Percentiles rank a stretch among this genome's conserved stretches.
Conservation (phyloP, 2,888 invertebrate species). For the Scaptomyza cyrtandrae region DNA sequence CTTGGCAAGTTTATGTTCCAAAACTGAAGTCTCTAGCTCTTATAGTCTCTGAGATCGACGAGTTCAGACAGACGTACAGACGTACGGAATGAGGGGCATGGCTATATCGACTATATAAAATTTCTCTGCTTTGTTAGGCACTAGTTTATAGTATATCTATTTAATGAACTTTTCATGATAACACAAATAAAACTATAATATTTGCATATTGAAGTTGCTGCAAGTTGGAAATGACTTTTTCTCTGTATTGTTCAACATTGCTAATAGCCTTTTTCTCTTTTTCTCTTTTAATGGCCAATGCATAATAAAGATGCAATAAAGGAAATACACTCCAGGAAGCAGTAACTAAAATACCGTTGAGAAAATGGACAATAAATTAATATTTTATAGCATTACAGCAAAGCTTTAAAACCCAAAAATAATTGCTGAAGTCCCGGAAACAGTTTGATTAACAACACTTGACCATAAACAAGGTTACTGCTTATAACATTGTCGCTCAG, state of each 20-base stretch:
- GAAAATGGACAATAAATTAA: conserved; percentile 21
- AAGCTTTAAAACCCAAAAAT: not conserved
- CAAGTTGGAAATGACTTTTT: not conserved
- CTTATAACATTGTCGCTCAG: conserved; percentile 12
- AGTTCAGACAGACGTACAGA: too few relatives aligned
- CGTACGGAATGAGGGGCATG: too few relatives aligned
- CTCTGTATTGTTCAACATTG: not conserved
- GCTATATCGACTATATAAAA: too few relatives aligned
- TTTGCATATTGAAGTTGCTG: not conserved
- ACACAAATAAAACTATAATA: not conserved
- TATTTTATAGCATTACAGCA: not conserved
- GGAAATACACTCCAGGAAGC: conserved; percentile 17
- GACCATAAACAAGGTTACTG: conserved; percentile 25
- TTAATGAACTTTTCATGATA: not conserved
- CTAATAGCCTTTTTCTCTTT: not conserved
- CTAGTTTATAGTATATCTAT: too few relatives aligned
- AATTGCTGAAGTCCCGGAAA: conserved; percentile 44
- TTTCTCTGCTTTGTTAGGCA: too few relatives aligned
- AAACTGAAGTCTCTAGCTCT: too few relatives aligned
- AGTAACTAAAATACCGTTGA: conserved; percentile 11
- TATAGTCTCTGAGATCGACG: too few relatives aligned
- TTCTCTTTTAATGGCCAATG: not conserved
- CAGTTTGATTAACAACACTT: conserved; percentile 40
- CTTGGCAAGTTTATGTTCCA: too few relatives aligned
- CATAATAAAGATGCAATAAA: not conserved